A percentile compares a stretch with the other conserved stretches of the same genome.
Conservation (phyloP, 2,888 invertebrate genomes). For the Amphipyra berbera region DNA sequence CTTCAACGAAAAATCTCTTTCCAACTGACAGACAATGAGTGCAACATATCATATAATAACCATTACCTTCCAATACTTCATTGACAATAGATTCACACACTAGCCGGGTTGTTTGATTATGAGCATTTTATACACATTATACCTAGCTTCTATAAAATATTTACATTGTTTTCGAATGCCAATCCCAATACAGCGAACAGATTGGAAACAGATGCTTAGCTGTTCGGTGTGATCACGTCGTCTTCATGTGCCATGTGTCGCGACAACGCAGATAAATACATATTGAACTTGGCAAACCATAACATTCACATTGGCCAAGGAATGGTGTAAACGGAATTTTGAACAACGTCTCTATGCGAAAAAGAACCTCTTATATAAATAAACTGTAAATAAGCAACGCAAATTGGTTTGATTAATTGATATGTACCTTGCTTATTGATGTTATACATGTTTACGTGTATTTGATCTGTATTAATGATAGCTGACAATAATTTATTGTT, state of each 20-base stretch:
- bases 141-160: conserved; percentile 68
- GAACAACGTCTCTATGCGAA: conserved; percentile 85
- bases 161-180: conserved; percentile 64
- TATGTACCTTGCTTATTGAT: conserved; percentile 83
- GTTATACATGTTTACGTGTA: conserved; percentile 64
- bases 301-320: conserved; percentile 55
- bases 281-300: conserved; percentile 72
- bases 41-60: conserved; percentile 40
- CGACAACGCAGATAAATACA: conserved; percentile 45
- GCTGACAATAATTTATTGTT: conserved; percentile 70
- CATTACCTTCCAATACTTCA: conserved; percentile 41
- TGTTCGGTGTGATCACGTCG: conserved; percentile 49
- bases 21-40: conserved; percentile 40
- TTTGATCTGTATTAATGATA: conserved; percentile 62
- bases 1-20: conserved; percentile 43
- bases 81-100: conserved; percentile 56
- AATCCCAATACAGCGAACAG: conserved; percentile 58
- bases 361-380: conserved; percentile 83
- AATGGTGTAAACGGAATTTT: conserved; percentile 78
- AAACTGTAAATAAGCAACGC: conserved; percentile 67
- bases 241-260: conserved; percentile 73
- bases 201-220: conserved; percentile 39
- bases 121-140: conserved; percentile 68
- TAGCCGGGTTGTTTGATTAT: conserved; percentile 54
- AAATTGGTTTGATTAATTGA: conserved; percentile 78